Percentiles rank a stretch among this genome's conserved stretches.
phyloP scores from a whole-genome alignment of 2,113 vertebrate genomes.

The Coturnix japonica region DNA sequence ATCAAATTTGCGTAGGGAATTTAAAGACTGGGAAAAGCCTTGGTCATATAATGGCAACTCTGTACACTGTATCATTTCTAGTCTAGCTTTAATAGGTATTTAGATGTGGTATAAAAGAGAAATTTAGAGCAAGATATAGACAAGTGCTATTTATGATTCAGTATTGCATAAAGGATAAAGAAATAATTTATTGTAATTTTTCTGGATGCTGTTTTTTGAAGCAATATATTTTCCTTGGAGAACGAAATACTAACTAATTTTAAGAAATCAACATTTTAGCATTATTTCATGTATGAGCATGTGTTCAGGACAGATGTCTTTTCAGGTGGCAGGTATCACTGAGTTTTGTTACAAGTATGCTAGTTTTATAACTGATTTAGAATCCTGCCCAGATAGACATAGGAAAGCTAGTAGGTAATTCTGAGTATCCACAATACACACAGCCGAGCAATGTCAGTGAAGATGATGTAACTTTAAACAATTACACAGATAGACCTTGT shows the following conservation, averaged over 20 bases:
- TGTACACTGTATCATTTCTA: neutral
- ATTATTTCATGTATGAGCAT: neutral
- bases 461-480: neutral
- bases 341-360: neutral
- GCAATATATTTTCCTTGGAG: neutral
- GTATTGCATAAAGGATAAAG: neutral
- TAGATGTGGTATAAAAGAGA: neutral
- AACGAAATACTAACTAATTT: neutral
- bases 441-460: neutral
- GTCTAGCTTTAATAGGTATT: neutral
- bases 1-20: neutral
- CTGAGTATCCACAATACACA: neutral
- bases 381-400: neutral
- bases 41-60: accelerated
- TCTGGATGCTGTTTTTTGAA: neutral
- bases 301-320: neutral
- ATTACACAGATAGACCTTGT: neutral
- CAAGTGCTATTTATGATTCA: neutral
- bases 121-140: neutral
- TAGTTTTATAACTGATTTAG: neutral
- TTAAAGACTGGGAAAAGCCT: neutral
- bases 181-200: neutral
- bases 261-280: neutral
- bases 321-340: neutral
- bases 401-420: neutral